phyloP scores from a whole-genome alignment of 2,888 invertebrate genomes.

The Oxyteleia sp. region DNA sequence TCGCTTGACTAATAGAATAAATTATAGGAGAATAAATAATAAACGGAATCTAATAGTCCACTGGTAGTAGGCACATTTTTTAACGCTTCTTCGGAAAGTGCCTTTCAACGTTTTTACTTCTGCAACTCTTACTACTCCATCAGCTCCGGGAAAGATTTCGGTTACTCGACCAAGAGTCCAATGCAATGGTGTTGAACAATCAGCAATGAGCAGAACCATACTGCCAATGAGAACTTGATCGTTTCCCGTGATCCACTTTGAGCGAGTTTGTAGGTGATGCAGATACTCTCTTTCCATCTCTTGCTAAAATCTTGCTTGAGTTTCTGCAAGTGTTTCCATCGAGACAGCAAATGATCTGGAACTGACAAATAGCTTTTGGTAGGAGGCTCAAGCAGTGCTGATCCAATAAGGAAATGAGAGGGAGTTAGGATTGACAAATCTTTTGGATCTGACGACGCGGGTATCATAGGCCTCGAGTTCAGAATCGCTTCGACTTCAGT shows the following conservation, averaged over 20 bases:
- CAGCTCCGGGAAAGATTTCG: neutral
- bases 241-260: conserved; percentile 7
- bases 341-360: conserved; percentile 11
- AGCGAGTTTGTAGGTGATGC: conserved; percentile 28
- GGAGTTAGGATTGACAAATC: conserved; percentile 76
- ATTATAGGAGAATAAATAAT: no score
- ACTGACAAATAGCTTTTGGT: conserved; percentile 5
- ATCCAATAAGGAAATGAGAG: conserved; percentile 77
- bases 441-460: conserved; percentile 43
- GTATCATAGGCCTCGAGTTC: conserved; percentile 68
- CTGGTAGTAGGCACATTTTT: neutral
- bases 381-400: conserved; percentile 20
- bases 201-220: conserved; percentile 15
- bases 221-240: neutral
- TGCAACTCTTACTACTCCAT: conserved; percentile 11
- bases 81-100: conserved; percentile 21
- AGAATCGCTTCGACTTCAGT: conserved; percentile 73
- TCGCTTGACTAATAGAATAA: no score
- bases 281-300: conserved; percentile 33
- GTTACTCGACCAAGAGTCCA: conserved; percentile 16
- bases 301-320: conserved; percentile 20
- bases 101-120: conserved; percentile 14
- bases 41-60: no score
- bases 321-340: conserved; percentile 21
- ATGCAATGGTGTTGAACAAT: conserved; percentile 2